Percentiles rank a stretch among this genome's conserved stretches.
Conservation (phyloP, 35 echinoderm and acorn worm genomes). For the Apostichopus parvimensis region DNA sequence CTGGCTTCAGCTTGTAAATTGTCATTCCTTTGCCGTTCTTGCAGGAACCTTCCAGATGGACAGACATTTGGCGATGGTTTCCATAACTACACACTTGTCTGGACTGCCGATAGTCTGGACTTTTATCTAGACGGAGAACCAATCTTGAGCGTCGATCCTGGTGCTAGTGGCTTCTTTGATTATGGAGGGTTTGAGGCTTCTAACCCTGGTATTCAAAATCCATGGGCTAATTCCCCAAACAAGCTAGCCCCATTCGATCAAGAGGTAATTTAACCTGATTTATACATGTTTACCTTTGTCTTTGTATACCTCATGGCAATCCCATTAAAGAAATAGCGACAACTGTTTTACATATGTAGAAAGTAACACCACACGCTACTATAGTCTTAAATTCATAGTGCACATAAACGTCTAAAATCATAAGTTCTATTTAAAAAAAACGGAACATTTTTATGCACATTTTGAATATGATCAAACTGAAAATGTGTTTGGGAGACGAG, state of each 20-base stretch:
- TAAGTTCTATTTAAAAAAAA: no score
- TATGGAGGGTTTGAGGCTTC: slow-evolving; percentile 60
- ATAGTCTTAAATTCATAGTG: no score
- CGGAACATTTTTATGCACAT: no score
- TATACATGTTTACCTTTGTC: background rate
- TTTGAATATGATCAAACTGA: no score
- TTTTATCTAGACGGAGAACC: slow-evolving; percentile 79
- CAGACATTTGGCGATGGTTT: slow-evolving; percentile 71
- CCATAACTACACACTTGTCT: slow-evolving; percentile 81
- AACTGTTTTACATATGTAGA: background rate
- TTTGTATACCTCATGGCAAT: background rate
- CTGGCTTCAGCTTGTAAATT: background rate
- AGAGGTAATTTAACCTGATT: slow-evolving; percentile 60
- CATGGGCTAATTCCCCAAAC: slow-evolving; percentile 65
- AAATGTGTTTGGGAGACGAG: no score
- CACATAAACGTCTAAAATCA: no score
- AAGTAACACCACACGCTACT: no score
- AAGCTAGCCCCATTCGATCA: slow-evolving; percentile 93
- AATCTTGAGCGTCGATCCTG: slow-evolving; percentile 66
- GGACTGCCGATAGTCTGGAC: slow-evolving; percentile 60
- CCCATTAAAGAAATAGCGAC: background rate
- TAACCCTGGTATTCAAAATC: slow-evolving; percentile 69
- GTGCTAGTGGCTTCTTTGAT: slow-evolving; percentile 65
- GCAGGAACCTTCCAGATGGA: slow-evolving; percentile 60
- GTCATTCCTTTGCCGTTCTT: background rate